A percentile compares a stretch with the other conserved stretches of the same genome.
Evolutionary conservation across 2,888 invertebrate species (phyloP).

Genomic region (Tetragonisca angustula): DNA sequence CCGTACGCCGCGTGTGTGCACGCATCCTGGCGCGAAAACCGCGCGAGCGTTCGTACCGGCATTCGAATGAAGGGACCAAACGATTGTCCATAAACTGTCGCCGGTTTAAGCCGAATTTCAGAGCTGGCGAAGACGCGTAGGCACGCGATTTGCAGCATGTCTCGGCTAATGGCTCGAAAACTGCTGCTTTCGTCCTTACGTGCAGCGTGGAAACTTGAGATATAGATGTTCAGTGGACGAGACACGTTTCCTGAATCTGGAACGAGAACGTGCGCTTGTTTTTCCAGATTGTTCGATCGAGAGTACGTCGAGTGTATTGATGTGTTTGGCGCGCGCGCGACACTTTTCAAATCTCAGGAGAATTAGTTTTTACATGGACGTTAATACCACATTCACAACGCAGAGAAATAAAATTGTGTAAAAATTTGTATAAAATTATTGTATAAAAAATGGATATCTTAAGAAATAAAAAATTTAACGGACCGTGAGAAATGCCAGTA

Average conservation of each 20-base stretch:
- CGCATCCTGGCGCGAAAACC: constrained; percentile 11
- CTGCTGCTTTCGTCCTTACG: not conserved
- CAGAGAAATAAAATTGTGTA: no score
- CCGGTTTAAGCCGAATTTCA: constrained; percentile 42
- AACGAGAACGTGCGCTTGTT: not conserved
- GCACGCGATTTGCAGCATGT: constrained; percentile 18
- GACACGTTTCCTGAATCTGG: constrained; percentile 21
- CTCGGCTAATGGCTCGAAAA: constrained; percentile 32
- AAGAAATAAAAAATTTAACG: no score
- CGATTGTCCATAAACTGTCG: constrained; percentile 45
- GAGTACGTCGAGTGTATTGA: not conserved
- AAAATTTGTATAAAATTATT: no score
- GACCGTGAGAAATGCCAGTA: no score
- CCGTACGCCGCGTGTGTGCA: not conserved
- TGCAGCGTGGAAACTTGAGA: constrained; percentile 12
- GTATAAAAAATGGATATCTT: no score
- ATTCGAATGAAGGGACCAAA: constrained; percentile 15
- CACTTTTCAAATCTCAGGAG: not conserved
- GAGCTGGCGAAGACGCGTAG: constrained; percentile 19
- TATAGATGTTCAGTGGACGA: constrained; percentile 19
- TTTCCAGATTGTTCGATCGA: constrained; percentile 22
- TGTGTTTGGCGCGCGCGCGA: not conserved
- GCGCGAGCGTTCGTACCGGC: not conserved
- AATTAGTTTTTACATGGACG: no score
- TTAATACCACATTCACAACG: no score